These are phyloP conservation scores for Rhodophaea formosa DNA, from an alignment of 2,888 invertebrate species.

Conservation along the genomic window DNA sequence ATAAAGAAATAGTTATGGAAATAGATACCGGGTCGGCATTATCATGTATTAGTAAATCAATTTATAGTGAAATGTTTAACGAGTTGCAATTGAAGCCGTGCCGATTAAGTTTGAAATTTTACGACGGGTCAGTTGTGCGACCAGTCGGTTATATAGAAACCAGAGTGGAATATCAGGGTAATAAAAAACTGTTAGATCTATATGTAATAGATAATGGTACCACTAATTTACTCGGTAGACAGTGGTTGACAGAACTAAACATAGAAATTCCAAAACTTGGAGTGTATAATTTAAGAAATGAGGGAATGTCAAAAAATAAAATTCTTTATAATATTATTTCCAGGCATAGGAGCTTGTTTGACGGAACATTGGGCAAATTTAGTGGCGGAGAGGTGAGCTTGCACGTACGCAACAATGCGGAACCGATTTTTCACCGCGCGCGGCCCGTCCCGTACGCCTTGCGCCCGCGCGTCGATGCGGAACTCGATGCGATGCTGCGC, in stretches of 20 bases:
- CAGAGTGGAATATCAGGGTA: conserved; percentile 15
- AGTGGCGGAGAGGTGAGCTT: neutral
- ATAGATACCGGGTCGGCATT: too few relatives aligned
- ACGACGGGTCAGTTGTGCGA: conserved; percentile 19
- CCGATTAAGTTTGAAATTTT: conserved; percentile 21
- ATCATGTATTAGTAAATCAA: neutral
- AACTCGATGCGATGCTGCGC: too few relatives aligned
- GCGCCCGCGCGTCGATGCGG: neutral
- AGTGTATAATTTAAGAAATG: conserved; percentile 9
- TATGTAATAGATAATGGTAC: conserved; percentile 23
- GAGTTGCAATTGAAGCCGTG: conserved; percentile 10
- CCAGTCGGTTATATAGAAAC: conserved; percentile 21
- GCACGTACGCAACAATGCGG: neutral
- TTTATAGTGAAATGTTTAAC: conserved; percentile 11
- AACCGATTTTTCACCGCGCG: neutral
- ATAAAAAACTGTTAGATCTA: conserved; percentile 20
- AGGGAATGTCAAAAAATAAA: conserved; percentile 10
- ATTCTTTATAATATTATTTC: neutral
- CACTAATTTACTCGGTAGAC: conserved; percentile 24
- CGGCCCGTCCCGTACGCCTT: neutral
- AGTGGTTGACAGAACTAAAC: conserved; percentile 26
- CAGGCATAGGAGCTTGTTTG: neutral
- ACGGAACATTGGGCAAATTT: neutral
- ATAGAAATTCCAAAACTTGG: too few relatives aligned
- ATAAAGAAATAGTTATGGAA: too few relatives aligned